Conservation (phyloP, 2,113 vertebrate species). For the Lepisosteus oculatus region DNA sequence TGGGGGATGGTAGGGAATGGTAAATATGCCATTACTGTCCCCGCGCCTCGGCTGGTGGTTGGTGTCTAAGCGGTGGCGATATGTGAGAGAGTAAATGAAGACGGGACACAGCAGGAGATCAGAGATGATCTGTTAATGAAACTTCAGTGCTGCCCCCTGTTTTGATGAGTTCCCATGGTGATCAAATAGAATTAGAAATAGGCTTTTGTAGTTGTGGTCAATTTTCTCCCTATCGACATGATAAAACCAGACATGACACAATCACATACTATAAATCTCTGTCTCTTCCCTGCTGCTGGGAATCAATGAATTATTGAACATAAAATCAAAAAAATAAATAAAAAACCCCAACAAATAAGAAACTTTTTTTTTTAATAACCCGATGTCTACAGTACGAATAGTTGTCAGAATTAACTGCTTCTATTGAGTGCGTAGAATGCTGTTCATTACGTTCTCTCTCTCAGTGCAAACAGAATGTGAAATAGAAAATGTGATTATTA, state of each 20-base stretch:
- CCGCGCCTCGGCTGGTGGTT: conserved; percentile 58
- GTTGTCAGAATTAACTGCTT: conserved; percentile 1
- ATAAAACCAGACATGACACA: conserved; percentile 88
- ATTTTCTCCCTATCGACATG: conserved; percentile 86
- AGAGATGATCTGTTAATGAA: conserved; percentile 86
- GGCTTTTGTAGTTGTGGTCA: conserved; percentile 87
- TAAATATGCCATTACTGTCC: conserved; percentile 72
- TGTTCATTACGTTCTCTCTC: not conserved
- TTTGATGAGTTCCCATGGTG: conserved; percentile 87
- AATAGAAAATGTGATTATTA: not conserved
- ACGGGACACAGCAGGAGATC: conserved; percentile 81
- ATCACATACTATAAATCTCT: conserved; percentile 85
- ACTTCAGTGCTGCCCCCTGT: conserved; percentile 72
- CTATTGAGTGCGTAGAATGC: not conserved
- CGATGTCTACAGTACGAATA: not conserved
- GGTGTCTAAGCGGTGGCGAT: conserved; percentile 60
- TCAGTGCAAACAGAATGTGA: not conserved
- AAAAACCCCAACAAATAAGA: not conserved
- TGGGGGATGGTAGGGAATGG: conserved; percentile 77
- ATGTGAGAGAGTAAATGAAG: conserved; percentile 77
- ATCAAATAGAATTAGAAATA: conserved; percentile 89
- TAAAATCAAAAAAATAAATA: conserved; percentile 73
- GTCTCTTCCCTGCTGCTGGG: conserved; percentile 79
- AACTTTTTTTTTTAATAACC: not conserved
- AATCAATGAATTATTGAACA: conserved; percentile 86